Conservation (phyloP, 2,113 vertebrate species). For the Empidonax alnorum region DNA sequence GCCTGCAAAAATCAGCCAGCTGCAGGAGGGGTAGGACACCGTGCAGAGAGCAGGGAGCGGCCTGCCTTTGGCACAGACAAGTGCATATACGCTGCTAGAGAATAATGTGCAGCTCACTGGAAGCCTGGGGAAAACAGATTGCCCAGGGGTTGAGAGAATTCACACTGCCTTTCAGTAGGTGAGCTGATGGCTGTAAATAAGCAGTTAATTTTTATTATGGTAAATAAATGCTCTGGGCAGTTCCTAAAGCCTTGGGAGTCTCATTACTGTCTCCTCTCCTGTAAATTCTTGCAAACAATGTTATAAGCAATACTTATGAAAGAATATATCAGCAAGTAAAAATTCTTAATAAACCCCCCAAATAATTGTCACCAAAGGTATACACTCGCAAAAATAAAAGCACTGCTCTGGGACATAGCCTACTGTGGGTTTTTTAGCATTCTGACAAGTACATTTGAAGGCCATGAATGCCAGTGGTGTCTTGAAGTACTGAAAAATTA, state of each 20-base stretch:
- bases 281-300: slow-evolving; percentile 42
- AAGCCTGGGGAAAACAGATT: background rate
- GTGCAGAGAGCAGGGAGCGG: background rate
- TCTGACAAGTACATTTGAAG: background rate
- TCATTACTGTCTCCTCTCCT: slow-evolving; percentile 4
- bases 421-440: background rate
- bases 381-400: background rate
- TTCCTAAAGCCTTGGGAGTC: slow-evolving; percentile 34
- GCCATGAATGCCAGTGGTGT: background rate
- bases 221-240: slow-evolving; percentile 17
- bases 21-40: background rate
- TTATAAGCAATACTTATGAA: background rate
- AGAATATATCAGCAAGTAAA: slow-evolving; percentile 19
- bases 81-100: background rate
- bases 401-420: background rate
- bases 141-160: background rate
- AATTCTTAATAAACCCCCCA: background rate
- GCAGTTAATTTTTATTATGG: slow-evolving; percentile 24
- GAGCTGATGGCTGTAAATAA: slow-evolving; percentile 47
- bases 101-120: background rate
- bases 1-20: background rate
- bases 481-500: background rate
- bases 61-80: background rate
- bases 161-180: background rate
- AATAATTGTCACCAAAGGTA: background rate